Percentiles rank a stretch among this genome's conserved stretches.
phyloP scores from a whole-genome alignment of 2,888 invertebrate genomes.

The Rhagonycha fulva region DNA sequence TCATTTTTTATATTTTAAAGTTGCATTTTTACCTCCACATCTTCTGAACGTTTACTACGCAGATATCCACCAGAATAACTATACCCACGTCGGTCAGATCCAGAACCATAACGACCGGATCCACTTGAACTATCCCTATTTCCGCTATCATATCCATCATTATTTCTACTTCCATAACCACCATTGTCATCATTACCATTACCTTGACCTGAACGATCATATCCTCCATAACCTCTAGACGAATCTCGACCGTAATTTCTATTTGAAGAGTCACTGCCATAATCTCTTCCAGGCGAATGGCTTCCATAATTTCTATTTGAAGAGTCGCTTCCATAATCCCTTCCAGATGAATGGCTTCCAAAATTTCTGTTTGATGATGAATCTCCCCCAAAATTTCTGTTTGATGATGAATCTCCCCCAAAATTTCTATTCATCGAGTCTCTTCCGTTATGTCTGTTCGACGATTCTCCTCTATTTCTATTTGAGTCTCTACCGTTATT shows the following conservation, averaged over 20 bases:
- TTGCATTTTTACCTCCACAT: constrained; percentile 25
- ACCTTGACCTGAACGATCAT: no score
- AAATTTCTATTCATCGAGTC: background rate
- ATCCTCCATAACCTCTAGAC: background rate
- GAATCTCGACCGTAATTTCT: background rate
- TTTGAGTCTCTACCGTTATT: background rate
- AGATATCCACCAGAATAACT: constrained; percentile 1
- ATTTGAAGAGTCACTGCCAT: background rate
- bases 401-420: background rate
- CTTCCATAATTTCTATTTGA: background rate
- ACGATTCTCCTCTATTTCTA: no score
- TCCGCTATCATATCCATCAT: constrained; percentile 5
- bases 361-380: background rate
- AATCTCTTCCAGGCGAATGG: background rate
- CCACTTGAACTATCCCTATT: constrained; percentile 11
- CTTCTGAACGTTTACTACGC: constrained; percentile 19
- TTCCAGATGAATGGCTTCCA: background rate
- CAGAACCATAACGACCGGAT: constrained; percentile 19
- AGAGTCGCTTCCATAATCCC: no score
- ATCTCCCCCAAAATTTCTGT: background rate
- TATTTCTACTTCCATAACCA: background rate
- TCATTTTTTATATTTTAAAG: constrained; percentile 14
- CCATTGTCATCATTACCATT: no score
- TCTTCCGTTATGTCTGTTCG: background rate
- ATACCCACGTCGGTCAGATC: constrained; percentile 17